These are phyloP conservation scores for Cataglyphis albicans DNA, from an alignment of 2,888 invertebrate genomes.

Conservation along the genomic window DNA sequence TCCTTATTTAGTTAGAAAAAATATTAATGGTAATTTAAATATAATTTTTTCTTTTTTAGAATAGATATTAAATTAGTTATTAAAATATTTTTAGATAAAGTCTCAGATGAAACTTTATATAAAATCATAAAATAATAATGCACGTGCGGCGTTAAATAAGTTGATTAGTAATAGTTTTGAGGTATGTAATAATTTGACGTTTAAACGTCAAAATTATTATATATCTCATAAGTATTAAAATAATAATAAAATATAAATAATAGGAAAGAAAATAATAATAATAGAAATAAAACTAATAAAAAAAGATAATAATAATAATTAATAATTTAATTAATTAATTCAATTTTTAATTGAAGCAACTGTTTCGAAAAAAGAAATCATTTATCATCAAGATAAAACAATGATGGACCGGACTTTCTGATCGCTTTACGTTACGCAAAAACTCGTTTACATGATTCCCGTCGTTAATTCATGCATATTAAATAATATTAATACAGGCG, in stretches of 20 bases:
- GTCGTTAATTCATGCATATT: slow-evolving; percentile 43
- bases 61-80: no score
- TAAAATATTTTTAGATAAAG: not conserved
- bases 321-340: not conserved
- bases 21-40: not conserved
- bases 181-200: not conserved
- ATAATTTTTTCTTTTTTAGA: no score
- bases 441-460: slow-evolving; percentile 43
- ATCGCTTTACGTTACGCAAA: slow-evolving; percentile 24
- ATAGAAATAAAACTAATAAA: no score
- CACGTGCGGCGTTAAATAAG: not conserved
- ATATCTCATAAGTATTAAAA: no score
- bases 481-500: not conserved
- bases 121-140: not conserved
- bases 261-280: no score
- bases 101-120: not conserved
- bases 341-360: not conserved
- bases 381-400: not conserved
- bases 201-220: no score
- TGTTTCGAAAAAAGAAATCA: not conserved
- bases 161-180: slow-evolving; percentile 4
- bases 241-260: no score
- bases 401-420: slow-evolving; percentile 34
- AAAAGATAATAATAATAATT: no score
- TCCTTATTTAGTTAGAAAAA: not conserved